These are phyloP conservation scores for Zosterops lateralis DNA, from an alignment of 2,113 vertebrate genomes.

Conservation along the genomic window DNA sequence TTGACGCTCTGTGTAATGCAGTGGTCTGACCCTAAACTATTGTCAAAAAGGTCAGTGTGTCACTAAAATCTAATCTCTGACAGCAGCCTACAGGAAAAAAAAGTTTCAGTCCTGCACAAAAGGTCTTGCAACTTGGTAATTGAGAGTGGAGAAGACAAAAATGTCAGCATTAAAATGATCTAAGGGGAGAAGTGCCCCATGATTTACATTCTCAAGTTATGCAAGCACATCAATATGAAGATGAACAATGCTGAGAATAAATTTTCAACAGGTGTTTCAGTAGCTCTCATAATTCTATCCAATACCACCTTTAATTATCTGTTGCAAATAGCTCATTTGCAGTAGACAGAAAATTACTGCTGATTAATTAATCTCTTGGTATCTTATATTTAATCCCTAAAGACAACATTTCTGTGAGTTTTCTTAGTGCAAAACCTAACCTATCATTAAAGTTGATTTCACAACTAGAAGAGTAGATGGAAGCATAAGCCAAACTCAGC, in stretches of 20 bases:
- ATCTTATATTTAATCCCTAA: neutral
- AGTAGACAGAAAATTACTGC: conserved; percentile 1
- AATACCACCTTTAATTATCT: neutral
- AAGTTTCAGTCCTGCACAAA: neutral
- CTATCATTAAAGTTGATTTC: neutral
- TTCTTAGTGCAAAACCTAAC: neutral
- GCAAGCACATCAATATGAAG: neutral
- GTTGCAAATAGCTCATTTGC: conserved; percentile 25
- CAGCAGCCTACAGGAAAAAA: neutral
- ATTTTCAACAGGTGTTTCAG: conserved; percentile 9
- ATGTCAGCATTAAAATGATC: neutral
- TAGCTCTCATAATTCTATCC: neutral
- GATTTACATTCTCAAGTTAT: conserved; percentile 8
- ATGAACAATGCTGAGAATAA: neutral
- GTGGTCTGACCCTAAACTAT: neutral
- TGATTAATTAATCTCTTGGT: conserved; percentile 37
- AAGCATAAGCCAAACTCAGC: neutral
- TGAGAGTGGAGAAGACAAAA: neutral
- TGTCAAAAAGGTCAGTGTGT: neutral
- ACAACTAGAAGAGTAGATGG: neutral
- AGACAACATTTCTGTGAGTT: neutral
- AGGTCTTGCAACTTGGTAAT: neutral
- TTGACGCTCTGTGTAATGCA: neutral
- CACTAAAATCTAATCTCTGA: neutral
- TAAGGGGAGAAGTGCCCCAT: neutral